Evolutionary conservation across 2,888 invertebrate species (phyloP).

Genomic region (Boloria euphrosyne): DNA sequence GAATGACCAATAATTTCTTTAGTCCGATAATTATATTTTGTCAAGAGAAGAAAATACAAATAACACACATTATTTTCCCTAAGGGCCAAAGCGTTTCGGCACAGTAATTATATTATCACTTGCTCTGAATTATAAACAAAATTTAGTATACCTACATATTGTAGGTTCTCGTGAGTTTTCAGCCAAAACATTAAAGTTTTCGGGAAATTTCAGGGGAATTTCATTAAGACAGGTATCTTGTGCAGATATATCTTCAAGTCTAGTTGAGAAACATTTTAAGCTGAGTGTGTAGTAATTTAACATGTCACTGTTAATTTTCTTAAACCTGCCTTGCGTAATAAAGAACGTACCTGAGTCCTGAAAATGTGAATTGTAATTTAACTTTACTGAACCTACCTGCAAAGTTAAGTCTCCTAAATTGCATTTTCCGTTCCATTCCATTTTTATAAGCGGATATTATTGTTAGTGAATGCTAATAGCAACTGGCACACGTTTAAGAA

Average conservation of each 20-base stretch:
- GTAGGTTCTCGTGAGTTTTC: not conserved
- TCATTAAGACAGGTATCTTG: constrained; percentile 5
- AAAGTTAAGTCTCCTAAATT: too few relatives aligned
- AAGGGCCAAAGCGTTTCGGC: too few relatives aligned
- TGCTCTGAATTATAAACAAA: too few relatives aligned
- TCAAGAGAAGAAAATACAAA: not conserved
- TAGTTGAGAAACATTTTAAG: constrained; percentile 16
- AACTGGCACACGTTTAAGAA: too few relatives aligned
- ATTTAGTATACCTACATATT: not conserved
- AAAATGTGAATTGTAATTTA: not conserved
- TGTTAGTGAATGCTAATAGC: too few relatives aligned
- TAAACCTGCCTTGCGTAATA: constrained; percentile 12
- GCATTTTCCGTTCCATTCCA: too few relatives aligned
- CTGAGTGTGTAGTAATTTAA: constrained; percentile 11
- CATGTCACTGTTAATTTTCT: constrained; percentile 15
- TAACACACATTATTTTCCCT: too few relatives aligned
- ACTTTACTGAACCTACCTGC: too few relatives aligned
- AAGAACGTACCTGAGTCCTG: not conserved
- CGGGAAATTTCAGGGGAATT: not conserved
- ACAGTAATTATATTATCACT: too few relatives aligned
- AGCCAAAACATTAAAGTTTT: not conserved
- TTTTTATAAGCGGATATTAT: too few relatives aligned
- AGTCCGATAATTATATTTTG: not conserved
- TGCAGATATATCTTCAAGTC: constrained; percentile 7
- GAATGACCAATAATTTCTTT: constrained; percentile 1